phyloP scores from a whole-genome alignment of 1,140 invertebrate species.

The Drosophila aff. region DNA sequence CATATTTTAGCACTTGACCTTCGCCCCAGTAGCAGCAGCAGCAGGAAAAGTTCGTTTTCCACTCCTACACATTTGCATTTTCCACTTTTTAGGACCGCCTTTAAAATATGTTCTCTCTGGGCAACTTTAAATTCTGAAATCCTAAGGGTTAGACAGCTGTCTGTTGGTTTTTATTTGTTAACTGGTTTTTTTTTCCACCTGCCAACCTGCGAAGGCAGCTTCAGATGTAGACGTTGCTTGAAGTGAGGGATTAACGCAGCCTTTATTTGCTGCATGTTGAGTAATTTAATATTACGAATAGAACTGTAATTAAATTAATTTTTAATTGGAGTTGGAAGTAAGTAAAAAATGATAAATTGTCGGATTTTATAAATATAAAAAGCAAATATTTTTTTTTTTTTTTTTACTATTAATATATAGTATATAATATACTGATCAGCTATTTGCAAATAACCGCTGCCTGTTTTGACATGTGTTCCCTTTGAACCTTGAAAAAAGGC shows the following conservation, averaged over 20 bases:
- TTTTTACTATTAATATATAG: too few relatives aligned
- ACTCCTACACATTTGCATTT: slow-evolving; percentile 30
- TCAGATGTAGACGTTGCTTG: slow-evolving; percentile 3
- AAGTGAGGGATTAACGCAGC: background rate
- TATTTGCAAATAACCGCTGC: background rate
- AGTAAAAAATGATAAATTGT: too few relatives aligned
- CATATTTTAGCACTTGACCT: slow-evolving; percentile 74
- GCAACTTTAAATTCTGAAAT: slow-evolving; percentile 9
- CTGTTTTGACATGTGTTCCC: background rate
- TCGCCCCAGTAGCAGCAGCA: slow-evolving; percentile 14
- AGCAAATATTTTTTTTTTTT: too few relatives aligned
- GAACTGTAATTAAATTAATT: background rate
- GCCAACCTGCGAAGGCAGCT: slow-evolving; percentile 18
- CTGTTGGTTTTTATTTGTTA: slow-evolving; percentile 38
- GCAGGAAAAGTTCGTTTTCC: slow-evolving; percentile 33
- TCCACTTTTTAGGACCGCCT: slow-evolving; percentile 22
- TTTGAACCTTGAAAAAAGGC: background rate
- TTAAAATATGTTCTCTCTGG: slow-evolving; percentile 33
- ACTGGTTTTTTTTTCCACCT: slow-evolving; percentile 17
- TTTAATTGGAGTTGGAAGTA: background rate
- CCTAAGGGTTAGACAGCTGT: slow-evolving; percentile 35
- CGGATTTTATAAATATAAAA: too few relatives aligned
- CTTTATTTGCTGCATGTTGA: background rate
- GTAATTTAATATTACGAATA: background rate
- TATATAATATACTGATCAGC: background rate